A percentile compares a stretch with the other conserved stretches of the same genome.
phyloP scores from a whole-genome alignment of 2,888 invertebrate species.

The Acheta domesticus region DNA sequence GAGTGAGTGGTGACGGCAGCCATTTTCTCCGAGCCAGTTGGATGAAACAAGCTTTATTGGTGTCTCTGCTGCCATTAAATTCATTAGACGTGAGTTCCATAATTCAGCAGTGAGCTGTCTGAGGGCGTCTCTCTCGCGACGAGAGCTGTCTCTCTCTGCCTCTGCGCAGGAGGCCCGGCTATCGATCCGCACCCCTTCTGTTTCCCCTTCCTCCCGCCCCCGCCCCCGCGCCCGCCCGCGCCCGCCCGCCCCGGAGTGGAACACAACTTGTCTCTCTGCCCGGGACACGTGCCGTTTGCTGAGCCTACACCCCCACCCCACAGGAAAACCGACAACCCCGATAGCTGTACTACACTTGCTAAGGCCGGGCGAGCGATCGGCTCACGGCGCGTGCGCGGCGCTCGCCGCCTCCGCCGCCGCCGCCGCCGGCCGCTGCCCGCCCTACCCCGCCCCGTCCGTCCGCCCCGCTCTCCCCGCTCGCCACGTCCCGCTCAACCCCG shows the following conservation, averaged over 20 bases:
- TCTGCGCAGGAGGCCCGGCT: constrained; percentile 19
- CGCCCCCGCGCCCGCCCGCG: background rate
- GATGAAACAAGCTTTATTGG: constrained; percentile 35
- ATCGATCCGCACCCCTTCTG: constrained; percentile 18
- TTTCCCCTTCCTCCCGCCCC: background rate
- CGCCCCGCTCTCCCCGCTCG: background rate
- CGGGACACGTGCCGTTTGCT: constrained; percentile 18
- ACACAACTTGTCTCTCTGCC: constrained; percentile 18
- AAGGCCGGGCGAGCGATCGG: constrained; percentile 18
- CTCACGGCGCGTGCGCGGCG: background rate
- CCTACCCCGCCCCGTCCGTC: background rate
- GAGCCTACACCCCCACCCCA: constrained; percentile 8
- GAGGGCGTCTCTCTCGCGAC: constrained; percentile 10
- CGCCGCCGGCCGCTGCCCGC: background rate
- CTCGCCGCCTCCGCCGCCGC: background rate
- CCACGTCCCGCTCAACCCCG: too few species aligned
- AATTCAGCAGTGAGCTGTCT: constrained; percentile 33
- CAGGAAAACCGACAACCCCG: background rate
- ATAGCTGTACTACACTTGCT: constrained; percentile 18
- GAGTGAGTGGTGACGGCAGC: background rate
- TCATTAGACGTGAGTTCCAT: constrained; percentile 37
- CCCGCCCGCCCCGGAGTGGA: background rate
- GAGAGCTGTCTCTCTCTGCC: constrained; percentile 19
- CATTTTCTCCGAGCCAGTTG: background rate
- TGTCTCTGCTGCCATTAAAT: constrained; percentile 37